These are phyloP conservation scores for Eremobia ochroleuca DNA, from an alignment of 2,888 invertebrate species.

Conservation along the genomic window DNA sequence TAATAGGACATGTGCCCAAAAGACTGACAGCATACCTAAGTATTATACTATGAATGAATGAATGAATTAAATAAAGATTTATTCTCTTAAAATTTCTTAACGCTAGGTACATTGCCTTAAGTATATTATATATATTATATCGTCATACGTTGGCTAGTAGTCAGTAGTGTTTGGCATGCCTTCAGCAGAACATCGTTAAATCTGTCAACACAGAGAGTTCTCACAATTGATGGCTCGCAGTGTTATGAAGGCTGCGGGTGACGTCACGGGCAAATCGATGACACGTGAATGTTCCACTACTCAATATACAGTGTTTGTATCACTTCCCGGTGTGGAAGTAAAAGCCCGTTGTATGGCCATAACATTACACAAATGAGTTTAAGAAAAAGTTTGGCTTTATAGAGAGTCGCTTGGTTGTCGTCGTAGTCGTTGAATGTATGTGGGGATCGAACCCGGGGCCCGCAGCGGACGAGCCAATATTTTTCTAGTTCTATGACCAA, in stretches of 20 bases:
- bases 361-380: too few species aligned
- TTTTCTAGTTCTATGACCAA: not conserved
- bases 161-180: not conserved
- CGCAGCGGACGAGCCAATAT: not conserved
- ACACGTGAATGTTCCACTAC: not conserved
- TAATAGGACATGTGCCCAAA: too few species aligned
- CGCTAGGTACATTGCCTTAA: too few species aligned
- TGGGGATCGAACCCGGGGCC: not conserved
- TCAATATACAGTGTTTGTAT: not conserved
- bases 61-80: too few species aligned
- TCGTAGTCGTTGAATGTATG: too few species aligned
- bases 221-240: not conserved
- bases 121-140: too few species aligned
- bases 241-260: slow-evolving; percentile 10
- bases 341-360: not conserved
- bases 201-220: slow-evolving; percentile 9
- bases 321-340: not conserved
- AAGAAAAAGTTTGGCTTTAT: not conserved
- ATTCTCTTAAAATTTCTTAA: too few species aligned
- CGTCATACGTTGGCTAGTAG: not conserved
- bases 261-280: slow-evolving; percentile 26
- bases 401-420: not conserved
- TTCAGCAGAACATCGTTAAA: not conserved
- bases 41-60: too few species aligned
- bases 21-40: too few species aligned